Base-by-base conservation (phyloP, 2,113 vertebrate genomes). In the Peromyscus maniculatus region DNA sequence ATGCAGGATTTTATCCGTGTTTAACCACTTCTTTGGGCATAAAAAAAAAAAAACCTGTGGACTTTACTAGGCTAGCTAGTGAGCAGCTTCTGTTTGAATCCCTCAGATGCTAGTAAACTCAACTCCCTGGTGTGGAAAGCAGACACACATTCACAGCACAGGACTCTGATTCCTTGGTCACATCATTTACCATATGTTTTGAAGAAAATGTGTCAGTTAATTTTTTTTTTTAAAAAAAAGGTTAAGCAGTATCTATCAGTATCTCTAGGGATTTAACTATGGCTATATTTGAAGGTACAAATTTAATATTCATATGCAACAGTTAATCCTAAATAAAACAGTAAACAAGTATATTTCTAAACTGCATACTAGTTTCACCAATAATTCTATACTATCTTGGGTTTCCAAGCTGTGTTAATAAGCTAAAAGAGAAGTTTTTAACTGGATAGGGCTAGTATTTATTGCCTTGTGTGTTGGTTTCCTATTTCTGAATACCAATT, bases 31-130 rank as follows among this genome's bases (percentile, higher is more conserved):
- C 86, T 87, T 93, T 72, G 7, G 71, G 17, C 3, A 21, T 39
- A 36, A 17, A 7, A 36, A 15, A 16, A 2, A 71, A 71, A 71
- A 36, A 5, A 92, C 95, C 72, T 89, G 8, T 67, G 62, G 28
- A 5, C 39, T 67, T 89, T 90, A 97, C 33, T 36, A 71, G 94
- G 75, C 77, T 95, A 88, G 36, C 59, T 96, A 93, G 62, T 96
- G 89, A 96, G 91, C 52, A 72, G 78, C 78, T 89, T 97, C 80
- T 96, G 36, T 93, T 94, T 97, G 86, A 97, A 96, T 96, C 97
- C 95, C 77, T 97, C 86, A 94, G 89, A 74, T 83, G 46, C 91
- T 94, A 77, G 36, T 79, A 92, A 96, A 96, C 77, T 96, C 96
- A 80, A 86, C 66, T 97, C 82, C 84, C n/a, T 97, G 21, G 86